Evolutionary conservation across 2,113 vertebrate genomes (phyloP).

Genomic region (Gila orcuttii): DNA sequence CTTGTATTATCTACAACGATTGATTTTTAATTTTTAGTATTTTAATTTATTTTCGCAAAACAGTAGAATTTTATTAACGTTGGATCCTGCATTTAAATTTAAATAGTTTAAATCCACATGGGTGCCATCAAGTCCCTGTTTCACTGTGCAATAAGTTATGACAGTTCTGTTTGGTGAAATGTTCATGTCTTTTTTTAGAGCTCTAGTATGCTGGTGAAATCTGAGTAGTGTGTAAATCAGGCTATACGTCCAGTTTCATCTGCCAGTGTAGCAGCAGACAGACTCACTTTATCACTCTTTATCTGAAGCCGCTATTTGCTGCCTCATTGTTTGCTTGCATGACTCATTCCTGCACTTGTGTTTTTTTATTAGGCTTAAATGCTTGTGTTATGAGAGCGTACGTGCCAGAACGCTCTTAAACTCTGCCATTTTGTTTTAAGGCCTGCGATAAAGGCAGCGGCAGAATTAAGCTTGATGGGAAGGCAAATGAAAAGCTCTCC

Average conservation of each 20-base stretch:
- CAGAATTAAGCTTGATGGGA: background rate
- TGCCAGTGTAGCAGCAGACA: background rate
- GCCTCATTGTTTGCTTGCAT: constrained; percentile 23
- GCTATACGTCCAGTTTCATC: background rate
- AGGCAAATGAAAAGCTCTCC: constrained; percentile 17
- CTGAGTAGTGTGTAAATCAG: background rate
- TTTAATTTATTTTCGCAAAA: too few relatives aligned
- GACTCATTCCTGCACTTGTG: constrained; percentile 6
- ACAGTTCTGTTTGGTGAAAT: background rate
- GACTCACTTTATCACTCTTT: background rate
- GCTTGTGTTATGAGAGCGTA: constrained; percentile 24
- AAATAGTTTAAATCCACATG: background rate
- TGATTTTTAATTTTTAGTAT: too few relatives aligned
- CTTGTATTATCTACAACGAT: too few relatives aligned
- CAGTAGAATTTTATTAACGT: too few relatives aligned
- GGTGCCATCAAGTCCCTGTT: background rate
- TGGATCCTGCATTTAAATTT: too few relatives aligned
- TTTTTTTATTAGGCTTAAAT: constrained; percentile 39
- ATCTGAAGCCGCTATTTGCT: background rate
- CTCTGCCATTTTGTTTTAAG: constrained; percentile 18
- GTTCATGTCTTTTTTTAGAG: background rate
- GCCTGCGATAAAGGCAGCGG: background rate
- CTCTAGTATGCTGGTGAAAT: background rate
- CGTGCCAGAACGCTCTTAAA: background rate
- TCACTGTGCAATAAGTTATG: background rate